Base-by-base conservation (phyloP, 2,113 vertebrate genomes). In the Uria aalge region DNA sequence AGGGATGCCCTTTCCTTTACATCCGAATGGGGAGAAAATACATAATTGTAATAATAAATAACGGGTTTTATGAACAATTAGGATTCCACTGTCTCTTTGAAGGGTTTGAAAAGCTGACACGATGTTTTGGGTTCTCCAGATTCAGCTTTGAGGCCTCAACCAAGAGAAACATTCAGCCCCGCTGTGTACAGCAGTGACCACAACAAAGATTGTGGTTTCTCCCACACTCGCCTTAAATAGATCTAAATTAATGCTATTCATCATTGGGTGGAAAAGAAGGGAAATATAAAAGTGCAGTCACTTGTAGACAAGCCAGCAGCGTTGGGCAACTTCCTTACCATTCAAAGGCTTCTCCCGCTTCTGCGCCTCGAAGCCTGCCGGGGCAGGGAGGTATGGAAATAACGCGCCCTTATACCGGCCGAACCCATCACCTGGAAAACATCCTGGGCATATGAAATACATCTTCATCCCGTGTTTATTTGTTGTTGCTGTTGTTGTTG, bases 161-260 rank as follows among this genome's bases (percentile, higher is more conserved):
- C 97, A 97, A 98, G 96, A 96, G 97, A 98, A 98, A 98, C 96
- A 96, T 95, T 96, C 97, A 98, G 98, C 98, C 98, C 98, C 97
- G 98, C 98, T 98, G 98, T 99, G 98, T 98, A 98, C 98, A 98
- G 98, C 98, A 98, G 97, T 98, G 99, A 99, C 99, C 99, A 99
- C 99, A 99, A 99, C 98, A 99, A 99, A 99, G 98, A 94, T 97
- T 99, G 99, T 98, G 99, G 99, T 99, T 99, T 99, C 98, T 98
- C 98, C 98, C 98, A 98, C 98, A 98, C 98, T 98, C 87, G 97
- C 98, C 98, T 98, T 99, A 98, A 99, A 99, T 98, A 98, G 98
- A 98, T 98, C 98, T 98, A 99, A 99, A 99, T 99, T 98, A 99
- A 98, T 98, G 98, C 98, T 98, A 98, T 98, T 99, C 98, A 98